Evolutionary conservation across 2,797 vertebrate species (phyloP), one percentile per base, ranked within the genome.

Genomic region (Erethizon dorsatum): DNA sequence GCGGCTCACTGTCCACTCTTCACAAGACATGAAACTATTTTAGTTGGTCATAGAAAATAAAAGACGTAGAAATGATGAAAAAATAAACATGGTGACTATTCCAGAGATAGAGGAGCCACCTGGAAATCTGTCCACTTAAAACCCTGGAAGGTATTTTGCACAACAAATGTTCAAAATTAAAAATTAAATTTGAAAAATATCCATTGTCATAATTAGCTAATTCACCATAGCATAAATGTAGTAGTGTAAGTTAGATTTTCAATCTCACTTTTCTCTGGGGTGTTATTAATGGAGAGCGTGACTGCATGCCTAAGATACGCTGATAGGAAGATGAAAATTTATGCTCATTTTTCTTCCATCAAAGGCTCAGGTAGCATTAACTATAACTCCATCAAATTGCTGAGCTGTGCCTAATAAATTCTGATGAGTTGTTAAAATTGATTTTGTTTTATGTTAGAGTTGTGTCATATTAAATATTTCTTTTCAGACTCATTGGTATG

Each of bases 401-500:
- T 86, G 75, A 87, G 75, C 69, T 80, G 41, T 85, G 71, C 61
- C 79, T 97, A 88, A 93, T 88, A 97, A 95, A 97, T 94, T 75
- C 83, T 84, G 88, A 63, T 59, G 90, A 83, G 85, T 82, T 95
- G 90, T 97, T 98, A 93, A 69, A 96, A 86, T 71, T 84, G 90
- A 92, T 97, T 83, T 59, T 33, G 57, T 95, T 96, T 95, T 96
- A 80, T 91, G 71, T 80, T 61, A 82, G 75, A 87, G 24, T 95
- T 90, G 37, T 77, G 80, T 95, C 87, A 15, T 65, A 50, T 91
- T 85, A 88, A 97, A 88, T 97, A 91, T 95, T 96, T 96, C 78
- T 94, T 97, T 78, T 94, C 83, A 92, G 69, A 54, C 14, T 61
- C 95, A 50, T 52, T 96, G 91, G 37, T 92, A 95, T 83, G 96